These are phyloP conservation scores for Sigmodon hispidus DNA, from an alignment of 2,113 vertebrate genomes.

Conservation along the genomic window DNA sequence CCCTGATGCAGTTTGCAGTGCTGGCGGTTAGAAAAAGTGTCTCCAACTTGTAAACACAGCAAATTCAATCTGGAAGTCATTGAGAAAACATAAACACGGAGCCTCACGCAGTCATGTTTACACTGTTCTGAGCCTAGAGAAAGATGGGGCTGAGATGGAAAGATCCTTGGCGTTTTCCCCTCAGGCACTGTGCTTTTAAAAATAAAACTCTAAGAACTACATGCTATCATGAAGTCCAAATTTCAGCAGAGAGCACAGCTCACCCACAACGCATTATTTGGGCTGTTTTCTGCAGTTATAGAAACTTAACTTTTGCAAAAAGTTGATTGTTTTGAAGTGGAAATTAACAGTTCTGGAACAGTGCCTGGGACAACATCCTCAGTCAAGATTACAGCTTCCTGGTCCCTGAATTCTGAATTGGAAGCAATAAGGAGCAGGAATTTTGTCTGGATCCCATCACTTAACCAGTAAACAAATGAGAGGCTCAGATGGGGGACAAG, in stretches of 20 bases:
- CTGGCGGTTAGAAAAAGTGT: conserved; percentile 74
- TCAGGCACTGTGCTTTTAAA: not conserved
- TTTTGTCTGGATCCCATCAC: not conserved
- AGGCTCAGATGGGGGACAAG: not conserved
- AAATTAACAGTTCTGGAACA: not conserved
- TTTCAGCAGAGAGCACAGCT: not conserved
- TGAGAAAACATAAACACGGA: conserved; percentile 76
- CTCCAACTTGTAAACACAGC: conserved; percentile 78
- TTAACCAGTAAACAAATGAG: conserved; percentile 20
- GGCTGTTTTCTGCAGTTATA: not conserved
- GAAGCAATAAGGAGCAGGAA: not conserved
- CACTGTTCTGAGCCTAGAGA: conserved; percentile 31
- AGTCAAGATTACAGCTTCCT: not conserved
- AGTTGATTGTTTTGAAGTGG: conserved; percentile 45
- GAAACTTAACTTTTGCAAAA: not conserved
- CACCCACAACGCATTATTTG: not conserved
- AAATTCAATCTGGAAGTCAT: conserved; percentile 80
- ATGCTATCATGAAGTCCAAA: not conserved
- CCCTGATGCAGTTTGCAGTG: not conserved
- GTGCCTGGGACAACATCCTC: not conserved
- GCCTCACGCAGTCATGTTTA: conserved; percentile 62
- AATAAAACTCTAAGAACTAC: conserved; percentile 44
- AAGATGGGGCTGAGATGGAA: conserved; percentile 58
- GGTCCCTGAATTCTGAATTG: conserved; percentile 25
- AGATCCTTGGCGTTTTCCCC: not conserved